phyloP scores from a whole-genome alignment of 2,113 vertebrate species.

The Oxygymnocypris stewartii region DNA sequence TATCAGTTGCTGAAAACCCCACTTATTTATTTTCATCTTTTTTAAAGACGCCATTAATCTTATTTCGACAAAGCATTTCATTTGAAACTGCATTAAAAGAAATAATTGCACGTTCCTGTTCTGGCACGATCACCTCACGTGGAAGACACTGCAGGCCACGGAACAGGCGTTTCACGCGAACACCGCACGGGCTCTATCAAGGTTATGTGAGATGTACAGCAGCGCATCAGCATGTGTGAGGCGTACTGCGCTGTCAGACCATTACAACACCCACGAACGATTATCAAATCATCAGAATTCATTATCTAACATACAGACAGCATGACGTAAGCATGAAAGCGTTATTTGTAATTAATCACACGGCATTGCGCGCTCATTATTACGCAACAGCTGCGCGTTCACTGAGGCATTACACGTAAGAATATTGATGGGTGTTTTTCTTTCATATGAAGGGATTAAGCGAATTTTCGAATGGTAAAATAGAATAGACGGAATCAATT shows the following conservation, averaged over 20 bases:
- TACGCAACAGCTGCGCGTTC: slow-evolving; percentile 29
- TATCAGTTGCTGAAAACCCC: too few relatives aligned
- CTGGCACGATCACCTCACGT: neutral
- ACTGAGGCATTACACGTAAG: neutral
- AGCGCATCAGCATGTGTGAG: neutral
- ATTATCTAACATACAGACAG: neutral
- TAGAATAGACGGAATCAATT: neutral
- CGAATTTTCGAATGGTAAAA: neutral
- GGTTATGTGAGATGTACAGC: neutral
- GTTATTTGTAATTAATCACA: neutral
- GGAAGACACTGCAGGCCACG: neutral
- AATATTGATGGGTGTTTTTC: neutral
- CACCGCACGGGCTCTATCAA: neutral
- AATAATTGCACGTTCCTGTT: neutral
- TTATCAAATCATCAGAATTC: neutral
- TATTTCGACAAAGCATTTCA: neutral
- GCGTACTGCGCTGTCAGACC: too few relatives aligned
- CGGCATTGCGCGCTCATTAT: neutral
- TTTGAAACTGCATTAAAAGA: neutral
- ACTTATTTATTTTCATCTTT: neutral
- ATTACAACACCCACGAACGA: neutral
- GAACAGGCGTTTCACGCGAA: neutral
- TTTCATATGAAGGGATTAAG: neutral
- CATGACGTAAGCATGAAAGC: neutral
- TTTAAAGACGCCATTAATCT: neutral